Evolutionary conservation across 1,140 invertebrate species (phyloP), one percentile per base, ranked within the genome.

Genomic region (Tigriopus japonicus): DNA sequence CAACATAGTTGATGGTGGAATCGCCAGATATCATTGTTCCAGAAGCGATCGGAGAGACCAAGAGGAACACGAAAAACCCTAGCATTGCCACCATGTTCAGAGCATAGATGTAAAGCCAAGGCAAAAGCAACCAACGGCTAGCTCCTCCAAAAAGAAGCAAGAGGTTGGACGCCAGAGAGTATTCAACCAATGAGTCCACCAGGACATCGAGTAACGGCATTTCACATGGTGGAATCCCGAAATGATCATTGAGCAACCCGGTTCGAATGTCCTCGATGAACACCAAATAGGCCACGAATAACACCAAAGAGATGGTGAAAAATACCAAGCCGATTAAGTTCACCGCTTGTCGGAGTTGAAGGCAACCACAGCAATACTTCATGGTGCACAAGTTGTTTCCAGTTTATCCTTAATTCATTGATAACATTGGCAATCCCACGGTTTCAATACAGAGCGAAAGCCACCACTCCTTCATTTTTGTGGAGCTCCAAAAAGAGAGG

Each of bases 51-150:
- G 59, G 59, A 15, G 41, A 54, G 1, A 41, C 43, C 28, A 61
- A 61, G n/a, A 61, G 17, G 51, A 24, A 54, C 3, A 61, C 53
- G 28, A 52, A 21, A 6, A 61, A 13, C 12, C n/a, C 23, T 5
- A 52, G n/a, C 12, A 61, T 15, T 1, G 40, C 13, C 21, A 61
- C 13, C 24, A 54, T 61, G 28, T 61, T 21, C 17, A 61, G 7
- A 23, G 24, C 23, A 41, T 61, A 61, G 14, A 61, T 15, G 2
- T 24, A 23, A 6, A 61, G 45, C 59, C 59, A 61, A 15, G 59
- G 59, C 45, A 61, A 24, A 12, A 61, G 51, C 14, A 61, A 19
- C 59, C 59, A 61, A 40, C 59, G 23, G n/a, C 19, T 61, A 40
- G 24, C 52, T 1, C 59, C 59, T 5, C 17, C 19, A 40, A 49